These are phyloP conservation scores for Cyprinodon brontotheroides DNA, from an alignment of 2,113 vertebrate genomes.

Conservation along the genomic window DNA sequence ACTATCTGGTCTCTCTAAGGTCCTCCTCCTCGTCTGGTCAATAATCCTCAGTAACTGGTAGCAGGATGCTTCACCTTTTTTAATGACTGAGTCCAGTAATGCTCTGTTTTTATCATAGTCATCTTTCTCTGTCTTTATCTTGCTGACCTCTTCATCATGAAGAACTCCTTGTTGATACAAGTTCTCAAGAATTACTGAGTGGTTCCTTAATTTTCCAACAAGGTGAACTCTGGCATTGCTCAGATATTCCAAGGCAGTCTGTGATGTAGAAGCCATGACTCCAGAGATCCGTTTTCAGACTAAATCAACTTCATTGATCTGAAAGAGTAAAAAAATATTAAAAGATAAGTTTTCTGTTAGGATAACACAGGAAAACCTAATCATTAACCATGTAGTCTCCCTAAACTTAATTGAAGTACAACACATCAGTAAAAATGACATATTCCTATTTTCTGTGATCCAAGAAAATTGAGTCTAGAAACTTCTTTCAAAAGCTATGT, in stretches of 20 bases:
- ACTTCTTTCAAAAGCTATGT: too few relatives aligned
- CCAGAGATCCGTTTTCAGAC: background rate
- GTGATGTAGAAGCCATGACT: slow-evolving; percentile 33
- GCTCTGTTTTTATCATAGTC: slow-evolving; percentile 11
- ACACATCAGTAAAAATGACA: too few relatives aligned
- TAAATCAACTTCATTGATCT: too few relatives aligned
- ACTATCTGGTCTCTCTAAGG: background rate
- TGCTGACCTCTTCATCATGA: slow-evolving; percentile 1
- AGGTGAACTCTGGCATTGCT: background rate
- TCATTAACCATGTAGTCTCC: too few relatives aligned
- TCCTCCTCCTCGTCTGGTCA: slow-evolving; percentile 7
- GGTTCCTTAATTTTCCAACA: slow-evolving; percentile 9
- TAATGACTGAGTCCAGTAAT: slow-evolving; percentile 10
- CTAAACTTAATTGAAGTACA: too few relatives aligned
- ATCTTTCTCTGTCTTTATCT: slow-evolving; percentile 12
- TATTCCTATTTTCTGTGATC: too few relatives aligned
- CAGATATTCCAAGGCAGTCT: slow-evolving; percentile 13
- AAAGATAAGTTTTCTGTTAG: too few relatives aligned
- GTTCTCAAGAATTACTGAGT: slow-evolving; percentile 38
- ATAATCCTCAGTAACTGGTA: slow-evolving; percentile 34
- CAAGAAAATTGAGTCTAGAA: too few relatives aligned
- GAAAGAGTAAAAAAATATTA: too few relatives aligned
- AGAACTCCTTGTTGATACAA: background rate
- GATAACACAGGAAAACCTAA: too few relatives aligned
- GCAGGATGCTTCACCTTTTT: slow-evolving; percentile 16